Evolutionary conservation across 2,113 vertebrate species (phyloP).

Genomic region (Lepus europaeus): DNA sequence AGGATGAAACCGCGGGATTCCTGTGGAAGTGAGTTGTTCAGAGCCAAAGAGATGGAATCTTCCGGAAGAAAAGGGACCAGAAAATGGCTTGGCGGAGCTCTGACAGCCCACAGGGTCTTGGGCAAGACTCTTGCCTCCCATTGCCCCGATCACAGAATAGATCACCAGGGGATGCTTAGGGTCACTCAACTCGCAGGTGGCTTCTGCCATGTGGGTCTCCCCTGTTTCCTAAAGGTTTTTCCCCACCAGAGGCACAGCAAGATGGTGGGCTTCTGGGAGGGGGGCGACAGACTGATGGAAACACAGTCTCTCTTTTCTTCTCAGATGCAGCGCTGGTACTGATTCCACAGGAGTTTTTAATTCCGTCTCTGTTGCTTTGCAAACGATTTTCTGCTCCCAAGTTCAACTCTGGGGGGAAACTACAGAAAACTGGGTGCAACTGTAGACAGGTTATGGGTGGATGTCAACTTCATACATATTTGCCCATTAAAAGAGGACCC

Average conservation of each 20-base stretch:
- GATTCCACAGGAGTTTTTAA: neutral
- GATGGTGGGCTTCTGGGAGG: constrained; percentile 13
- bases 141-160: neutral
- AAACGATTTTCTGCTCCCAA: constrained; percentile 84
- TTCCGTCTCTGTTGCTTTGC: constrained; percentile 72
- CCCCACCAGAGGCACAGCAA: neutral
- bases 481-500: constrained; percentile 81
- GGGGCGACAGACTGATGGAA: constrained; percentile 70
- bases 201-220: neutral
- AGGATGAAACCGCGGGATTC: neutral
- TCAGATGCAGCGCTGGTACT: neutral
- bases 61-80: neutral
- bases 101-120: neutral
- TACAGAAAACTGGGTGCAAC: constrained; percentile 71
- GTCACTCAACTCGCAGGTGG: neutral
- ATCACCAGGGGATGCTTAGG: neutral
- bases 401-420: constrained; percentile 75
- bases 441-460: constrained; percentile 79
- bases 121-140: no score
- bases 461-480: constrained; percentile 85
- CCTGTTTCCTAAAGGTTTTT: neutral
- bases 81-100: neutral
- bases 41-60: neutral
- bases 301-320: neutral
- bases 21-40: neutral